Evolutionary conservation across 2,888 invertebrate species (phyloP), one percentile per base, ranked within the genome.

Genomic region (Marronus borbonicus): DNA sequence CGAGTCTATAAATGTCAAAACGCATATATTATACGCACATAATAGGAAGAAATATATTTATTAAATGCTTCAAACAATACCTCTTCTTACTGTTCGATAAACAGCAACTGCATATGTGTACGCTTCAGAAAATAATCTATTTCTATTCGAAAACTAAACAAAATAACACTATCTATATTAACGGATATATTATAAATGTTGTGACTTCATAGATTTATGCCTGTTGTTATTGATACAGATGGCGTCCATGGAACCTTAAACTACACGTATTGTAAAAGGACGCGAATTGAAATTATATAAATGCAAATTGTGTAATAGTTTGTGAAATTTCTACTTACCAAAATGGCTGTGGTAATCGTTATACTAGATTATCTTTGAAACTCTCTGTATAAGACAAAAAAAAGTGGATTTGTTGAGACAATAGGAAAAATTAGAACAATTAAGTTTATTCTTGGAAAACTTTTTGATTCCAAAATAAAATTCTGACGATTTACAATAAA

Each of bases 311-410:
- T 69, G 52, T 44, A 39, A 24, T 39, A 72, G 58, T 72, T 50
- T 72, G 20, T 72, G 39, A 72, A 72, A 72, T 44, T 58, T 72
- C 58, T 58, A 68, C 36, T 55, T 72, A 72, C 58, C 66, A 17
- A 66, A 72, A 72, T 72, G 72, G 72, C 72, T 72, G 72, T 72
- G 72, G 72, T 72, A 72, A 72, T 60, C 72, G 20, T 68, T 68
- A 39, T 68, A 68, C 28, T 72, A 58, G 72, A 72, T 58, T 72
- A 72, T 60, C 58, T 58, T 72, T 39, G n/a, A 20, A 55, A 72
- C 50, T 60, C 58, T 58, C 72, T 58, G 39, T 58, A 58, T 55
- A 58, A 5, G 12, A 58, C 24, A 14, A 28, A 31, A 62, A 24
- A 60, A 58, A 72, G 58, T n/a, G 72, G 72, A 72, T 72, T 72